Conservation (phyloP, 2,888 invertebrate genomes). For the Drosophila paramelanica region DNA sequence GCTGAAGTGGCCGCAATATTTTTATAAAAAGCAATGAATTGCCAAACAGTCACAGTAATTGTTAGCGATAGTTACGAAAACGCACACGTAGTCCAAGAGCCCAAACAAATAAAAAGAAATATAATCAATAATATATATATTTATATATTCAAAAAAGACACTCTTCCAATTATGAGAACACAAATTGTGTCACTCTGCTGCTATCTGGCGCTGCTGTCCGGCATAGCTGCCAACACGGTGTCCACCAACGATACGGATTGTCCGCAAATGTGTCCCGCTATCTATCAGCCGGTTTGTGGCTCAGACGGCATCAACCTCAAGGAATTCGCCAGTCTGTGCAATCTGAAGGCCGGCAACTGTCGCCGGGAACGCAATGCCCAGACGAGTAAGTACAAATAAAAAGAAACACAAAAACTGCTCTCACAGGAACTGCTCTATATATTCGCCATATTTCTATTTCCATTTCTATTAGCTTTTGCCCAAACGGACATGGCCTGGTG, state of each 20-base stretch:
- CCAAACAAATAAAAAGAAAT: constrained; percentile 18
- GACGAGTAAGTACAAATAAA: constrained; percentile 53
- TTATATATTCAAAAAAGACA: constrained; percentile 7
- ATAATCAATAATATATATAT: constrained; percentile 9
- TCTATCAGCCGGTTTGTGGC: constrained; percentile 74
- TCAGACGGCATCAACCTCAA: constrained; percentile 71
- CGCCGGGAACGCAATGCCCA: constrained; percentile 60
- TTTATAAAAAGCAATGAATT: constrained; percentile 65
- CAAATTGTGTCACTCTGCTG: constrained; percentile 45
- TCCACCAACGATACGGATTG: constrained; percentile 65
- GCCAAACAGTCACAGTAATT: constrained; percentile 66
- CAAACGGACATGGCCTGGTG: constrained; percentile 79
- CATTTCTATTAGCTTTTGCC: constrained; percentile 55
- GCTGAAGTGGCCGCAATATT: constrained; percentile 41
- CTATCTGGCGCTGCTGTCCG: constrained; percentile 53
- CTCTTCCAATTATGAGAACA: constrained; percentile 44
- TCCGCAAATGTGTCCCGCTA: constrained; percentile 68
- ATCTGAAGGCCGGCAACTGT: constrained; percentile 73
- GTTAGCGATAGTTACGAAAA: constrained; percentile 55
- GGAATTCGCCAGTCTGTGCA: constrained; percentile 76
- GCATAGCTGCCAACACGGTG: constrained; percentile 56
- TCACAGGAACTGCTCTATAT: too few species aligned
- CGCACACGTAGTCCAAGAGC: constrained; percentile 46
- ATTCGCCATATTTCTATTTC: background rate
- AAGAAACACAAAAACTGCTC: background rate